Percentiles rank a stretch among this genome's conserved stretches.
These are phyloP conservation scores for Macquaria australasica DNA, from an alignment of 2,113 vertebrate species.

Conservation along the genomic window DNA sequence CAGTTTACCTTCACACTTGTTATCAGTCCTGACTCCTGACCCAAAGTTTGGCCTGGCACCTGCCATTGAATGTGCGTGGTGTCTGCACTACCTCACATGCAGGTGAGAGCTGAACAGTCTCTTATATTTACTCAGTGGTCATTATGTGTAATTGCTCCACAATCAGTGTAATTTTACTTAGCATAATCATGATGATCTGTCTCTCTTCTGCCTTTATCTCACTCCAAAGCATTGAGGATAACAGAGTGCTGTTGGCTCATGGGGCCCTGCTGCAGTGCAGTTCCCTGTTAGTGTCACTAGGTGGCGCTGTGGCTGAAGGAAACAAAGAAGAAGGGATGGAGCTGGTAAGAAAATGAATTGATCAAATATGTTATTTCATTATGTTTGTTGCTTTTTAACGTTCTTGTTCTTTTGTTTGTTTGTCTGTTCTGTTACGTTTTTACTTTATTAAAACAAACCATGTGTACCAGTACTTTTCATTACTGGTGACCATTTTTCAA, in stretches of 20 bases:
- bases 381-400: neutral
- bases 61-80: constrained; percentile 94
- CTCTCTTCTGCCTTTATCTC: constrained; percentile 23
- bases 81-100: constrained; percentile 93
- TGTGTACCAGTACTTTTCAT: neutral
- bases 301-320: constrained; percentile 80
- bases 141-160: neutral
- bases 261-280: constrained; percentile 84
- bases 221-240: constrained; percentile 80
- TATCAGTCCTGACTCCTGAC: constrained; percentile 84
- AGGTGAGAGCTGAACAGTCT: constrained; percentile 81
- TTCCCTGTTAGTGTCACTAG: constrained; percentile 86
- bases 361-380: constrained; percentile 1
- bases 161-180: neutral
- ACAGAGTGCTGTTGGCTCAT: constrained; percentile 76
- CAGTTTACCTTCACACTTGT: constrained; percentile 85
- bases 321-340: constrained; percentile 85
- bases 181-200: neutral
- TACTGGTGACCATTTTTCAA: neutral
- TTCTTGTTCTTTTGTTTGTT: neutral
- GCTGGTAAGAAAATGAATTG: constrained; percentile 84
- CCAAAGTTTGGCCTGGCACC: constrained; percentile 85
- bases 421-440: neutral
- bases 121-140: neutral
- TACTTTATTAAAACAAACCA: neutral